These are phyloP conservation scores for Drosophila virilis DNA, from an alignment of 1,140 invertebrate genomes.

Conservation along the genomic window DNA sequence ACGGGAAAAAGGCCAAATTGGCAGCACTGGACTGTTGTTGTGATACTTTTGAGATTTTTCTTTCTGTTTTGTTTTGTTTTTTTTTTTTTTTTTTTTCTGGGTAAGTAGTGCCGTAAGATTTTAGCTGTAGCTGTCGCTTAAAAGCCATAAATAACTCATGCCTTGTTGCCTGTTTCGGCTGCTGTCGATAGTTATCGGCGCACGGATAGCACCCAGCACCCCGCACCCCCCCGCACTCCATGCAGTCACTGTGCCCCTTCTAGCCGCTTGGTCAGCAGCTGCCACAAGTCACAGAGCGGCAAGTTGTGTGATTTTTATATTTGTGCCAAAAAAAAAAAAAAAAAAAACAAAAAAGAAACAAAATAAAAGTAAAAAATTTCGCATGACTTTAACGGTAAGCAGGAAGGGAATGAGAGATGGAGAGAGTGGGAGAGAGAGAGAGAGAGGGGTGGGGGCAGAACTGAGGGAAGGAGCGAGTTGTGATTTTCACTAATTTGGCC, in stretches of 20 bases:
- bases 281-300: conserved; percentile 58
- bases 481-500: conserved; percentile 76
- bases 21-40: neutral
- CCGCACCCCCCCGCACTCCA: neutral
- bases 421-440: neutral
- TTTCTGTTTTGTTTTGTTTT: conserved; percentile 9
- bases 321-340: conserved; percentile 4
- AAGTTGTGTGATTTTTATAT: neutral
- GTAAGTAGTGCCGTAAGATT: conserved; percentile 22
- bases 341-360: conserved; percentile 8
- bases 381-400: conserved; percentile 25
- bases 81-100: neutral
- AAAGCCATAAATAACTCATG: conserved; percentile 80
- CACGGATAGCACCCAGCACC: neutral
- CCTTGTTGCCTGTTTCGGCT: conserved; percentile 62
- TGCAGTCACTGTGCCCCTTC: neutral
- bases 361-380: conserved; percentile 15
- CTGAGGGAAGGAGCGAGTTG: conserved; percentile 18
- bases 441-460: neutral
- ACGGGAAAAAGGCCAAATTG: neutral
- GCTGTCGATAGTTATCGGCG: conserved; percentile 74
- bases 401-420: neutral
- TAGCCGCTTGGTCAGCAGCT: conserved; percentile 60
- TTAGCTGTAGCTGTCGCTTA: conserved; percentile 68
- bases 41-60: conserved; percentile 1